A percentile compares a stretch with the other conserved stretches of the same genome.
Evolutionary conservation across 1,140 invertebrate species (phyloP).

Genomic region (Batillaria attramentaria): DNA sequence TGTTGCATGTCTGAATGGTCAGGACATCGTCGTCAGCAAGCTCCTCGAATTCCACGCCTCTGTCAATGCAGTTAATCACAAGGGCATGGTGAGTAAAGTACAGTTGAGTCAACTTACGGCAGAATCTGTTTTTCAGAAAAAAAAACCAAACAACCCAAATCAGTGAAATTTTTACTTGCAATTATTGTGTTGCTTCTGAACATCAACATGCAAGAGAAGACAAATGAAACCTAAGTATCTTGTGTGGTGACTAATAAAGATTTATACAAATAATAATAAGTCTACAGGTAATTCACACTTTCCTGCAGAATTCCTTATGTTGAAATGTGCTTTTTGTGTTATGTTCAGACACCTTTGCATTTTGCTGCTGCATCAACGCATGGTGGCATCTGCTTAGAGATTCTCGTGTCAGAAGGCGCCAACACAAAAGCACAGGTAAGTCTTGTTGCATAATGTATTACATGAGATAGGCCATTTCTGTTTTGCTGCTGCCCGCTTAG

Average conservation of each 20-base stretch:
- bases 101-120: not conserved
- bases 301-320: not conserved
- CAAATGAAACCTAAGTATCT: too few relatives aligned
- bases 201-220: too few relatives aligned
- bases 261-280: too few relatives aligned
- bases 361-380: constrained; percentile 78
- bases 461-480: too few relatives aligned
- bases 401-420: constrained; percentile 74
- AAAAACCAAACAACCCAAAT: too few relatives aligned
- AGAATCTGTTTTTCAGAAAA: not conserved
- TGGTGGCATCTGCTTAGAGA: constrained; percentile 78
- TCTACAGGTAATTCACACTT: too few relatives aligned
- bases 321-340: constrained; percentile 46
- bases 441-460: too few relatives aligned
- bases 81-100: constrained; percentile 69
- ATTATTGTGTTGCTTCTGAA: too few relatives aligned
- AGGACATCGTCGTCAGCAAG: constrained; percentile 74
- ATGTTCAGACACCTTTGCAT: constrained; percentile 79
- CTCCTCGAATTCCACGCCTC: constrained; percentile 73
- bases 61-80: constrained; percentile 71
- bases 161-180: too few relatives aligned
- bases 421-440: constrained; percentile 74
- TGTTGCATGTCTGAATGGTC: constrained; percentile 78
- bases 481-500: too few relatives aligned
- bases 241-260: too few relatives aligned